A percentile compares a stretch with the other conserved stretches of the same genome.
phyloP scores from a whole-genome alignment of 1,140 invertebrate species.

The Panagrolaimus sp. region DNA sequence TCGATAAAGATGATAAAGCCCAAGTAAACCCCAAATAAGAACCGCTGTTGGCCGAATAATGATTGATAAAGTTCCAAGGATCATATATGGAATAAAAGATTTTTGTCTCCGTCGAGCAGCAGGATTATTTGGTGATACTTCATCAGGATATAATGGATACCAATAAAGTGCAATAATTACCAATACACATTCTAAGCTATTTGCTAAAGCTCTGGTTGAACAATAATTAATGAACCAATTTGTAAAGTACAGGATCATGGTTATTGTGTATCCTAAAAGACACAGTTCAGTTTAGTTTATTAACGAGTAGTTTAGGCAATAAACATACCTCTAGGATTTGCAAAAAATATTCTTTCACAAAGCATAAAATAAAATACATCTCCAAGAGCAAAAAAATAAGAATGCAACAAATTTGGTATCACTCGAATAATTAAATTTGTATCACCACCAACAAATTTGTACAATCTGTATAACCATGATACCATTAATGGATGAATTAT shows the following conservation, averaged over 20 bases:
- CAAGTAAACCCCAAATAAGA: conserved; percentile 24
- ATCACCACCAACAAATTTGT: conserved; percentile 25
- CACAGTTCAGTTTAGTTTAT: not conserved
- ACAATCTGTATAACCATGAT: conserved; percentile 22
- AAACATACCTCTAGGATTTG: not conserved
- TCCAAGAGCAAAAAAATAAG: conserved; percentile 34
- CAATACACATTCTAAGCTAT: conserved; percentile 32
- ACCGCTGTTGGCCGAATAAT: conserved; percentile 33
- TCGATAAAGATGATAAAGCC: conserved; percentile 13
- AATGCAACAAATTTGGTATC: conserved; percentile 33
- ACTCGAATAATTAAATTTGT: conserved; percentile 19
- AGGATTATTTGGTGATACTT: not conserved
- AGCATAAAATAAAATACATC: conserved; percentile 34
- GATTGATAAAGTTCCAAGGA: conserved; percentile 20
- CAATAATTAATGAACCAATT: conserved; percentile 45
- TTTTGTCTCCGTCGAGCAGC: conserved; percentile 7
- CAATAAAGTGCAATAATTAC: conserved; percentile 33
- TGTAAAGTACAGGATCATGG: conserved; percentile 25
- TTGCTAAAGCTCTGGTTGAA: conserved; percentile 34
- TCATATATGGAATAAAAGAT: conserved; percentile 20
- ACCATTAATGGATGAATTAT: conserved; percentile 32
- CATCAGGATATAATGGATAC: conserved; percentile 22
- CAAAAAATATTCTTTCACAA: conserved; percentile 9
- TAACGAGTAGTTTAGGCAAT: not conserved
- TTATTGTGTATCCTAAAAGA: conserved; percentile 23